Evolutionary conservation across 2,797 vertebrate species (phyloP).

Genomic region (Dromococcyx pavoninus): DNA sequence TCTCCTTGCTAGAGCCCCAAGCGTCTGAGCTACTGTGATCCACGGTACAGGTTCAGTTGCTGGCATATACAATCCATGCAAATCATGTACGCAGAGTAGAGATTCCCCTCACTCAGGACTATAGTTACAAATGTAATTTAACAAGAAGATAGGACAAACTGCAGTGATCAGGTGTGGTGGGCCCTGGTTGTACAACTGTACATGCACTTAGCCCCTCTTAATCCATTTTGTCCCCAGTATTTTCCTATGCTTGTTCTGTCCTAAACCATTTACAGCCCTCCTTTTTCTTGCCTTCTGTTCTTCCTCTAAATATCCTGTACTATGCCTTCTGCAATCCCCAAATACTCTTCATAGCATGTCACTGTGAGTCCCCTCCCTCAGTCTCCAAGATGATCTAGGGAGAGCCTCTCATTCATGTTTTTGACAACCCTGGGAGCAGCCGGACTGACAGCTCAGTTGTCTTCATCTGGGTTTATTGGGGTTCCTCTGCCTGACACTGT

Average conservation of each 20-base stretch:
- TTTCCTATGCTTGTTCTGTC: background rate
- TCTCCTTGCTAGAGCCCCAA: background rate
- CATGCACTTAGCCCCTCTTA: background rate
- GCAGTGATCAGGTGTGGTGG: background rate
- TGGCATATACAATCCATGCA: accelerated
- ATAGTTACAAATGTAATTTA: background rate
- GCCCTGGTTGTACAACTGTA: background rate
- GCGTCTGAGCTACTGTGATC: background rate
- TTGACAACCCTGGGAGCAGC: background rate
- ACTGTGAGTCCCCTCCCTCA: background rate
- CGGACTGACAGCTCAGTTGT: background rate
- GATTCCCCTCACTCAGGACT: background rate
- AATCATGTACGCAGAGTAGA: accelerated
- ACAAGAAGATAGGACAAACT: background rate
- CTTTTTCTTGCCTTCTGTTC: background rate
- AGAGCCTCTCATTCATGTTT: background rate
- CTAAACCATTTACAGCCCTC: background rate
- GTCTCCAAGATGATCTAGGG: background rate
- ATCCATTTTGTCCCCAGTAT: background rate
- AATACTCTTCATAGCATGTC: background rate
- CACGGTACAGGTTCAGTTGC: accelerated
- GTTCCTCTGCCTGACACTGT: background rate
- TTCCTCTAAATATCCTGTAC: background rate
- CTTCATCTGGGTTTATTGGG: background rate
- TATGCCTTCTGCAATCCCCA: background rate